Conservation (phyloP, 2,888 invertebrate species). For the Plagodis pulveraria region DNA sequence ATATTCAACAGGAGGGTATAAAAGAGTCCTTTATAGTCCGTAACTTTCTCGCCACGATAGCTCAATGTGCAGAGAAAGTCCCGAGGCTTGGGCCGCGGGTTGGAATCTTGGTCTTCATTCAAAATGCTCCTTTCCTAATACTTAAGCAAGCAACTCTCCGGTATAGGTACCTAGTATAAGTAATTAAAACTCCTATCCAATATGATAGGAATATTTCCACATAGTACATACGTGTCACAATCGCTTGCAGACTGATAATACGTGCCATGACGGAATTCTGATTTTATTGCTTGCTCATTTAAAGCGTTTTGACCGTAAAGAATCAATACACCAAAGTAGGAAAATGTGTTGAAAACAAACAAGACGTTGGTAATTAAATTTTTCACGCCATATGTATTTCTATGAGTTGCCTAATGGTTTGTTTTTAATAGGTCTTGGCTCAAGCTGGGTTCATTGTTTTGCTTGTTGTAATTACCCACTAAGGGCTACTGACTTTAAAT, state of each 20-base stretch:
- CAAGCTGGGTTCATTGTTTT: neutral
- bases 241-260: constrained; percentile 18
- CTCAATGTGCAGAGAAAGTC: too few relatives aligned
- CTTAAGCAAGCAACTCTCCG: too few relatives aligned
- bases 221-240: constrained; percentile 19
- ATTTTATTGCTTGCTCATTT: constrained; percentile 60
- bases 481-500: neutral
- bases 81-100: too few relatives aligned
- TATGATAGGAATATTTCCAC: neutral
- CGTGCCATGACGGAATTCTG: constrained; percentile 37
- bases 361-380: constrained; percentile 12
- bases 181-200: neutral
- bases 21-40: too few relatives aligned
- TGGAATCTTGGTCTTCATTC: too few relatives aligned
- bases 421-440: neutral
- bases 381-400: constrained; percentile 14
- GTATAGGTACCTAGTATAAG: too few relatives aligned
- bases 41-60: too few relatives aligned
- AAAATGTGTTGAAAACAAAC: constrained; percentile 32
- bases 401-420: constrained; percentile 5
- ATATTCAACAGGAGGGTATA: too few relatives aligned
- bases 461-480: neutral
- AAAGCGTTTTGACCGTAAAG: constrained; percentile 55
- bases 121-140: too few relatives aligned
- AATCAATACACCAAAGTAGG: constrained; percentile 35